Base-by-base conservation (phyloP, 1,140 invertebrate genomes). In the Brachionus calyciflorus region DNA sequence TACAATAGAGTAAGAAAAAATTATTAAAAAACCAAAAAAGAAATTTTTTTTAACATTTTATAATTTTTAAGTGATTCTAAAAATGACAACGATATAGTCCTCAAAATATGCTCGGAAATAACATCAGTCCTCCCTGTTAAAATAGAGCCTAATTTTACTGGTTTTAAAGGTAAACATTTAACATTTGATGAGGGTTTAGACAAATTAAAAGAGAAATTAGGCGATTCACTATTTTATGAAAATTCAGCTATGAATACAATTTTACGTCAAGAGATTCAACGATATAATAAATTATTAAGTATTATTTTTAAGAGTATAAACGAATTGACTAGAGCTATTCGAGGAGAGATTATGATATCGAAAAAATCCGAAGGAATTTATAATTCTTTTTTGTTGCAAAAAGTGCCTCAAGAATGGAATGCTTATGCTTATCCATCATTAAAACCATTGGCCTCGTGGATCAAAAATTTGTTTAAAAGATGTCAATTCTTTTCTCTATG, bases 291-390 rank as follows among this genome's bases (percentile, higher is more conserved):
- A 78, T 83, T 93, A 9, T 82, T 94, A 10, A 81, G 80, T 48
- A 84, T 90, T 5, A 83, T 94, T 73, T 90, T 91, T 80, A 82
- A 81, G 3, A 91, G 90, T 1, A 86, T 93, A 78, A 85, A 85
- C 37, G 89, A 90, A 79, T 83, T 94, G 24, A 87, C 90, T 80
- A 90, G 90, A 82, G 92, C 91, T 5, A 91, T 93, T 26, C 87
- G 86, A 85, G 92, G 92, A 46, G 87, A 93, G 46, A 89, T 93
- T 21, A 90, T 93, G 1, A 93, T 94, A 91, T 93, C 91, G 2
- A 91, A 92, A 78, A 87, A 88, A 44, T 86, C 93, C 76, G 92
- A 94, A 84, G 89, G 89, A 79, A 89, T 92, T 2, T 93, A 91
- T 80, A 88, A 87, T 63, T 86, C 91, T 0, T 88, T 93, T 60